Evolutionary conservation across 2,888 invertebrate species (phyloP).

Genomic region (Dicranocentrus wangi): DNA sequence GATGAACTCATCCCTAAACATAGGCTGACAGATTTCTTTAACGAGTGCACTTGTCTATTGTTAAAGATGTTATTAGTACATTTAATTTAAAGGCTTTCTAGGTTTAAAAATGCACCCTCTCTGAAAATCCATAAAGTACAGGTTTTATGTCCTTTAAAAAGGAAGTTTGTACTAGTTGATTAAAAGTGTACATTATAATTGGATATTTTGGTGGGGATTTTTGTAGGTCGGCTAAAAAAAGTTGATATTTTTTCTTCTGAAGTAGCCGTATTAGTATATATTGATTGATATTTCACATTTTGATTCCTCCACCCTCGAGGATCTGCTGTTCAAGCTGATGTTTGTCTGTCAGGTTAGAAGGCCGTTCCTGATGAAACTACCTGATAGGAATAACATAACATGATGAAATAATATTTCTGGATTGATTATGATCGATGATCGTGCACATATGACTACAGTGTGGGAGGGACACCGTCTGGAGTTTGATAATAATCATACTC

Average conservation of each 20-base stretch:
- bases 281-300: too few relatives aligned
- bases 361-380: conserved; percentile 34
- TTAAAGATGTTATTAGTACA: neutral
- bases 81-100: too few relatives aligned
- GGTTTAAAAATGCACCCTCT: too few relatives aligned
- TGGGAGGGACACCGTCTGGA: conserved; percentile 33
- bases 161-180: too few relatives aligned
- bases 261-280: too few relatives aligned
- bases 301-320: neutral
- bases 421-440: conserved; percentile 54
- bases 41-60: neutral
- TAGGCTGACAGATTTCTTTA: neutral
- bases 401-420: conserved; percentile 50
- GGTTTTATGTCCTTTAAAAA: too few relatives aligned
- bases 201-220: too few relatives aligned
- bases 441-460: conserved; percentile 10
- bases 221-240: too few relatives aligned
- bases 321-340: neutral
- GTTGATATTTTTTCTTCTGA: too few relatives aligned
- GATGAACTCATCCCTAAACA: conserved; percentile 23
- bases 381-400: conserved; percentile 44
- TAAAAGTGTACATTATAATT: too few relatives aligned
- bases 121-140: too few relatives aligned
- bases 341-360: conserved; percentile 4
- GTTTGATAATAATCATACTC: conserved; percentile 49